These are phyloP conservation scores for Palythoa caribaeorum DNA, from an alignment of 92 coral and sea anemone species.

Conservation along the genomic window DNA sequence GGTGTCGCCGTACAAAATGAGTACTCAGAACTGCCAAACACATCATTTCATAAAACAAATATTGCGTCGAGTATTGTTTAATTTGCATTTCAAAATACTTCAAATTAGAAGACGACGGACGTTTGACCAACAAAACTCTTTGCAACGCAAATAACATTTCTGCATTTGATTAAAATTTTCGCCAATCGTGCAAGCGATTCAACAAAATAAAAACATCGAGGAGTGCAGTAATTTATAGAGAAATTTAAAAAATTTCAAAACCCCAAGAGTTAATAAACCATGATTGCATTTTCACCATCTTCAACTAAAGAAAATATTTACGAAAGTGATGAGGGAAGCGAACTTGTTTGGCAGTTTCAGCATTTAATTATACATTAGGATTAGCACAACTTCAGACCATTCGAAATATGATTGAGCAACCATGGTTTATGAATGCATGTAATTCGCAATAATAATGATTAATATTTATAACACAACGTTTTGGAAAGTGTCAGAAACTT, in stretches of 20 bases:
- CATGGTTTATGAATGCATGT: background rate
- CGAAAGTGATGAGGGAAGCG: background rate
- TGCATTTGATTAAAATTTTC: background rate
- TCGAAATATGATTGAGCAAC: background rate
- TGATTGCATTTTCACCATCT: conserved; percentile 1
- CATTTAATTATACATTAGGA: background rate
- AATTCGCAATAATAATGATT: background rate
- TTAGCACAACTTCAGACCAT: background rate
- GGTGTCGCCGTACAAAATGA: background rate
- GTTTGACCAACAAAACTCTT: background rate
- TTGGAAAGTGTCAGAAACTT: background rate
- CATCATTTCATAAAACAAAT: conserved; percentile 12
- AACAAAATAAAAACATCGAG: background rate
- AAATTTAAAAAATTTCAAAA: background rate
- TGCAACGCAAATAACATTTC: background rate
- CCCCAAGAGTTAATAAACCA: conserved; percentile 16
- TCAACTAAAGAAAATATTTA: conserved; percentile 30
- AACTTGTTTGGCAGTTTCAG: background rate
- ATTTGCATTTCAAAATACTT: conserved; percentile 41
- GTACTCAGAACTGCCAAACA: conserved; percentile 3
- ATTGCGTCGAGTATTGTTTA: conserved; percentile 26
- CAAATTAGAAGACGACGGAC: background rate
- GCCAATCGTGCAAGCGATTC: background rate
- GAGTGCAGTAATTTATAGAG: background rate
- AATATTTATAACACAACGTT: background rate